Conservation (phyloP, 2,797 vertebrate genomes). For the Sylvia borin region DNA sequence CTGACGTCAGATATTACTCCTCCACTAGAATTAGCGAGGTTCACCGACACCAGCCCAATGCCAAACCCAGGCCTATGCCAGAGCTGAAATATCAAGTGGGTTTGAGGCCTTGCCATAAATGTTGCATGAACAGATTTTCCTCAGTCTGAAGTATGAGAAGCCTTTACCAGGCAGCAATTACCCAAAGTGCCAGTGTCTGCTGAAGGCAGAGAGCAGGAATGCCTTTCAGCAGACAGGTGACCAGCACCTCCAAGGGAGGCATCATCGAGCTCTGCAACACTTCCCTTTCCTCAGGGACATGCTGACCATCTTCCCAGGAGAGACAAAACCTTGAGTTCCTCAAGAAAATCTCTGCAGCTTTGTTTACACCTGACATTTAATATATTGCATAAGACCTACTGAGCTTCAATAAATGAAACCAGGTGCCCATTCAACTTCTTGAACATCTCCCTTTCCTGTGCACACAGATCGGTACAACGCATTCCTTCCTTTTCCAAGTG, state of each 20-base stretch:
- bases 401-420: not conserved
- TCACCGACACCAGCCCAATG: not conserved
- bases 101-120: not conserved
- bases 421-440: not conserved
- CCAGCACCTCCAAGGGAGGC: not conserved
- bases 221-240: not conserved
- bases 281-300: not conserved
- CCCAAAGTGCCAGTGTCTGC: not conserved
- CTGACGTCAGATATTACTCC: not conserved
- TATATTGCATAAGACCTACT: not conserved
- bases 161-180: not conserved
- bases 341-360: not conserved
- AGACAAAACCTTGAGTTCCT: not conserved
- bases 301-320: not conserved
- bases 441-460: not conserved
- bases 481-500: not conserved
- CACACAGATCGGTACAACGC: rapidly evolving
- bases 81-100: not conserved
- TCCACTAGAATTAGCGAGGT: not conserved
- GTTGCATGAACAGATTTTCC: not conserved
- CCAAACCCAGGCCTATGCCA: not conserved
- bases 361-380: not conserved
- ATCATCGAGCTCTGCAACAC: not conserved
- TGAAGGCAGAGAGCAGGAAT: not conserved
- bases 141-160: not conserved